These are phyloP conservation scores for Epizoanthus ramosus DNA, from an alignment of 92 coral and sea anemone species.

Conservation along the genomic window DNA sequence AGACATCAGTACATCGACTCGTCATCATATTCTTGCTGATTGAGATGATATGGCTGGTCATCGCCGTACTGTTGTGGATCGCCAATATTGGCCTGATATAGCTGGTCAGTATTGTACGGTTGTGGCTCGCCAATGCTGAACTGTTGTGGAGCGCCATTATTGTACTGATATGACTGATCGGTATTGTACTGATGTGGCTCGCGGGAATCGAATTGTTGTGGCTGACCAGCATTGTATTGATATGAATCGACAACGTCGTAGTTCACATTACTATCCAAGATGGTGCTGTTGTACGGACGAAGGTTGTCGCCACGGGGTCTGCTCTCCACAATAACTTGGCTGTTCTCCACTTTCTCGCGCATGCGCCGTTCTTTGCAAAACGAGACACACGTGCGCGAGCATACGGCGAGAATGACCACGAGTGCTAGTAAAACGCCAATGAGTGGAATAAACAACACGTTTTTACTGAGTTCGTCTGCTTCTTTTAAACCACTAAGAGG, in stretches of 20 bases:
- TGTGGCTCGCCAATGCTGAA: not conserved
- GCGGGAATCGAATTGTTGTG: not conserved
- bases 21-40: not conserved
- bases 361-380: not conserved
- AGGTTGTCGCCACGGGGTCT: not conserved
- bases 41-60: not conserved
- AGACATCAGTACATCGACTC: no score
- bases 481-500: not conserved
- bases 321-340: constrained; percentile 3
- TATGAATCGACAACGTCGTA: constrained; percentile 6
- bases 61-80: not conserved
- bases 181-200: not conserved
- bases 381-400: constrained; percentile 26
- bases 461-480: not conserved
- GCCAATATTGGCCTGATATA: not conserved
- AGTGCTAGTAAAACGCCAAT: not conserved
- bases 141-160: not conserved
- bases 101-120: not conserved
- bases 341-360: constrained; percentile 1
- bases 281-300: constrained; percentile 16
- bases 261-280: not conserved
- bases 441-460: not conserved
- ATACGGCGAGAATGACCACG: constrained; percentile 1
- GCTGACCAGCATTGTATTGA: not conserved
- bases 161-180: not conserved